phyloP scores from a whole-genome alignment of 2,797 vertebrate species.

The Huso huso region DNA sequence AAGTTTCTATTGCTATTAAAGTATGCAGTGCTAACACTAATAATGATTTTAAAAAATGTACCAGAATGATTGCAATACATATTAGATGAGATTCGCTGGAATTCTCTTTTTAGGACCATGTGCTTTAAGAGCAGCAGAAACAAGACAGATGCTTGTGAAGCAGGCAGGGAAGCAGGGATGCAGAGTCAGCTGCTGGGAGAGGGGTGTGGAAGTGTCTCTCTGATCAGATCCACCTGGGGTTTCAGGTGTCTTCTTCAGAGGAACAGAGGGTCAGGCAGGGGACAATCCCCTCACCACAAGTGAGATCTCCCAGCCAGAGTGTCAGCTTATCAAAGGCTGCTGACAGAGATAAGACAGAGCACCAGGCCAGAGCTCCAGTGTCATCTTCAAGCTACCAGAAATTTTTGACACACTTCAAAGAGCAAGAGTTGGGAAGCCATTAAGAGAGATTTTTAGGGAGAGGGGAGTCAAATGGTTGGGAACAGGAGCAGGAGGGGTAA shows the following conservation, averaged over 20 bases:
- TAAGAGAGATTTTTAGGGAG: background rate
- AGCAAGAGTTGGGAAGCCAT: background rate
- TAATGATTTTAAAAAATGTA: too few relatives aligned
- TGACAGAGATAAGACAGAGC: constrained; percentile 45
- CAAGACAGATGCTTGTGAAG: constrained; percentile 29
- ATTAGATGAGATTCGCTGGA: too few relatives aligned
- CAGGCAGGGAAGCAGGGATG: too few relatives aligned
- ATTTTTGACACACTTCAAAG: constrained; percentile 50
- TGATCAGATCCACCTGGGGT: constrained; percentile 46
- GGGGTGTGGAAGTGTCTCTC: constrained; percentile 33
- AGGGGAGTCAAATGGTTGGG: background rate
- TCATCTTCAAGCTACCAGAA: constrained; percentile 33
- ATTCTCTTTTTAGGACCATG: too few relatives aligned
- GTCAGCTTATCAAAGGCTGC: constrained; percentile 49
- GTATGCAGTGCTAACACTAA: too few relatives aligned
- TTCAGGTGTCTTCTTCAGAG: constrained; percentile 46
- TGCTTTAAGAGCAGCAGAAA: constrained; percentile 5
- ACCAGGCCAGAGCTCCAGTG: constrained; percentile 37
- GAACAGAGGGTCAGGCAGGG: constrained; percentile 44
- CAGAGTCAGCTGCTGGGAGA: constrained; percentile 36
- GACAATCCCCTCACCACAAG: constrained; percentile 36
- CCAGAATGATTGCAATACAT: too few relatives aligned
- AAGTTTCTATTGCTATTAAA: too few relatives aligned
- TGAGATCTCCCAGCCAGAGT: constrained; percentile 31
- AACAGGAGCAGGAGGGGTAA: background rate